A percentile compares a stretch with the other conserved stretches of the same genome.
Conservation (phyloP, 2,888 invertebrate genomes). For the Eupithecia vulgata region DNA sequence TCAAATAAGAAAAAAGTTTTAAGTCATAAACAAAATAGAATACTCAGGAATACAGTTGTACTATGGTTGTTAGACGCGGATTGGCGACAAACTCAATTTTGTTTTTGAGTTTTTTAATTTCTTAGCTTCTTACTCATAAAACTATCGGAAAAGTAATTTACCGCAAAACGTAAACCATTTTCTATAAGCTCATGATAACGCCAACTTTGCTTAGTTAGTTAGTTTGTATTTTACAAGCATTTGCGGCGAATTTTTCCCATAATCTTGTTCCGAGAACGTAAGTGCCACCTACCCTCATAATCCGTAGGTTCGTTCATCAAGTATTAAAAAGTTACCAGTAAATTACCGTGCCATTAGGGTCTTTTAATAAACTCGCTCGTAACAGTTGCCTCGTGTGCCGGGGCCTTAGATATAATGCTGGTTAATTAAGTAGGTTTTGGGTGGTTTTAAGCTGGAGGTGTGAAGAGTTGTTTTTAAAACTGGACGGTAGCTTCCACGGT, state of each 20-base stretch:
- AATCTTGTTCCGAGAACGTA: constrained; percentile 4
- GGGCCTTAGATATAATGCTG: constrained; percentile 31
- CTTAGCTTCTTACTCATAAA: too few species aligned
- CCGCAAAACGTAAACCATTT: too few species aligned
- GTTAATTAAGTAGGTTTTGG: constrained; percentile 30
- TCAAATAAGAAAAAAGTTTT: background rate
- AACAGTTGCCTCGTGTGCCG: constrained; percentile 25
- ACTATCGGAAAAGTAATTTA: too few species aligned
- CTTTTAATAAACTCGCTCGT: constrained; percentile 42
- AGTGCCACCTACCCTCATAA: constrained; percentile 2
- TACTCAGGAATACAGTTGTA: too few species aligned
- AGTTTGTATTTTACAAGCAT: background rate
- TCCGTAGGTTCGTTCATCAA: constrained; percentile 24
- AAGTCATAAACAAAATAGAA: too few species aligned
- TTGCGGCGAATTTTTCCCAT: background rate
- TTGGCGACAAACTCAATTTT: too few species aligned
- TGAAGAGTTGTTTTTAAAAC: constrained; percentile 7
- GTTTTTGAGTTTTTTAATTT: too few species aligned
- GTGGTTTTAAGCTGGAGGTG: constrained; percentile 17
- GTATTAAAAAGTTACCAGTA: constrained; percentile 40
- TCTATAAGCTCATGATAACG: too few species aligned
- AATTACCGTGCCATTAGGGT: constrained; percentile 41
- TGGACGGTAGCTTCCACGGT: background rate
- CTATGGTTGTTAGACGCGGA: too few species aligned
- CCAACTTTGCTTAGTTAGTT: too few species aligned